These are phyloP conservation scores for Eledona agricola DNA, from an alignment of 2,888 invertebrate species.

Conservation along the genomic window DNA sequence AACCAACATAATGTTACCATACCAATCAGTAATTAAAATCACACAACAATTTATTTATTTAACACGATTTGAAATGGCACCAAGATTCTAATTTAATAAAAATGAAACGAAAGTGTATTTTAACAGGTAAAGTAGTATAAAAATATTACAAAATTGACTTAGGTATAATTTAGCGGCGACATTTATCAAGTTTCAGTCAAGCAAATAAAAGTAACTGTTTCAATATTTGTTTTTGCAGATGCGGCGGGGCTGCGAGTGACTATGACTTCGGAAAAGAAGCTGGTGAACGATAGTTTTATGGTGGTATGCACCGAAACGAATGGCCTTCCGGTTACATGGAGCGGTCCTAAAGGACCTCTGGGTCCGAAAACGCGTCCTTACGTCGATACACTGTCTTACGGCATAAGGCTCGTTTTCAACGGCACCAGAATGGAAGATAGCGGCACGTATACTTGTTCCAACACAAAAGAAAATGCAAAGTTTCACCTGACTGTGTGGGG, in stretches of 20 bases:
- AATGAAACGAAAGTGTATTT: no score
- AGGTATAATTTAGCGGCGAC: neutral
- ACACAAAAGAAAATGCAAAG: constrained; percentile 57
- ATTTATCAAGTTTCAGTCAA: neutral
- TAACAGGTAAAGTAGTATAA: no score
- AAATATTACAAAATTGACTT: no score
- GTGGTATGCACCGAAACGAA: constrained; percentile 37
- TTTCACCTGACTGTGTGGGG: constrained; percentile 52
- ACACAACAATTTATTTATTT: no score
- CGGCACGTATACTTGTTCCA: constrained; percentile 68
- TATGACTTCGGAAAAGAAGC: constrained; percentile 14
- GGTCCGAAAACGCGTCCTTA: constrained; percentile 48
- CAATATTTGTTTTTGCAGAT: constrained; percentile 25
- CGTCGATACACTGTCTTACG: constrained; percentile 48
- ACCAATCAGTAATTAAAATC: no score
- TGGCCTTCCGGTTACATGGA: constrained; percentile 38
- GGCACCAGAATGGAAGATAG: constrained; percentile 65
- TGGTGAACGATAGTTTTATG: constrained; percentile 29
- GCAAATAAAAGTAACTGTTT: constrained; percentile 1
- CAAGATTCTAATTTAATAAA: no score
- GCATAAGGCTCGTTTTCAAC: constrained; percentile 59
- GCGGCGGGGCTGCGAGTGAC: constrained; percentile 6
- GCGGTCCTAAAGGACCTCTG: constrained; percentile 42
- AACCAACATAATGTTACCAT: no score
- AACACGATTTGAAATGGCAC: no score